These are phyloP conservation scores for Acrocephalus arundinaceus DNA, from an alignment of 2,113 vertebrate genomes.

Conservation along the genomic window DNA sequence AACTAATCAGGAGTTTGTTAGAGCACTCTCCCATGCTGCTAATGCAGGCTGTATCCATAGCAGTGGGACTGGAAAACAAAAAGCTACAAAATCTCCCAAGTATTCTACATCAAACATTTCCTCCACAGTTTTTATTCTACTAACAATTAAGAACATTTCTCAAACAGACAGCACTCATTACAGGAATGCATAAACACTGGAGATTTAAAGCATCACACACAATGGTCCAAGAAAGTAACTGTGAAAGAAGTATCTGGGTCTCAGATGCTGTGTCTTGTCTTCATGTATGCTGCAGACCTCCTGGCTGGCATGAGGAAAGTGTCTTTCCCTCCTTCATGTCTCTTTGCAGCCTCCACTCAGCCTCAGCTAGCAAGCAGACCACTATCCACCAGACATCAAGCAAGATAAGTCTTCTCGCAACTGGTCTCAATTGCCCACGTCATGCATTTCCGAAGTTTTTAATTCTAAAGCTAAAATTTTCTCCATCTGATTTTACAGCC, in stretches of 20 bases:
- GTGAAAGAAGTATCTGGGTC: rapidly evolving
- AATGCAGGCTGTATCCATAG: neutral
- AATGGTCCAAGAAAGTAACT: neutral
- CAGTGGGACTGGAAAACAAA: neutral
- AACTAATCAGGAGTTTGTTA: neutral
- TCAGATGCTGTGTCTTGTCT: neutral
- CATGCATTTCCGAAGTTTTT: rapidly evolving
- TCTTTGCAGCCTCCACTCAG: neutral
- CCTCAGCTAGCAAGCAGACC: neutral
- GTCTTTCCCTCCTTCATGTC: neutral
- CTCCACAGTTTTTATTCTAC: neutral
- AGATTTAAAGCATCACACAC: neutral
- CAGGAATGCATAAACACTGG: neutral
- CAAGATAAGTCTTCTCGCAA: neutral
- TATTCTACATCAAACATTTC: neutral
- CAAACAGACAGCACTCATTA: neutral
- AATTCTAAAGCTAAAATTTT: neutral
- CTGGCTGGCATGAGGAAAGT: neutral
- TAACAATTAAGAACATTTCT: neutral
- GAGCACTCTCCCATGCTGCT: neutral
- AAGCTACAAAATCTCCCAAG: neutral
- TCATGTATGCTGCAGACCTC: neutral
- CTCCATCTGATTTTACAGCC: neutral
- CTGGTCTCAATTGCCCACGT: no score
- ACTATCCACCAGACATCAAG: no score